Conservation (phyloP, 37 sponge, comb jelly and placozoan genomes). For the Agelas oroides region DNA sequence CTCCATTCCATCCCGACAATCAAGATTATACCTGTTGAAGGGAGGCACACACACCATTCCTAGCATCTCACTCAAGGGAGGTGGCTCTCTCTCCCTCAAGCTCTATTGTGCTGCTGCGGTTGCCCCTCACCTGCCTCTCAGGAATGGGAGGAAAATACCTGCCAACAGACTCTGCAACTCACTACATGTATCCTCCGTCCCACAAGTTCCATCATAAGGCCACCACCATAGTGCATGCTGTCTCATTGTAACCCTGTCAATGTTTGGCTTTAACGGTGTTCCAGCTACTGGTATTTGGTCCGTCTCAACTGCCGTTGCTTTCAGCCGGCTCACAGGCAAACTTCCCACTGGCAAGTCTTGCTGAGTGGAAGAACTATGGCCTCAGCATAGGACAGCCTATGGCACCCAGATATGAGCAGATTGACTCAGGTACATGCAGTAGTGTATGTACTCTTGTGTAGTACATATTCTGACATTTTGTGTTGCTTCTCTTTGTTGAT, state of each 20-base stretch:
- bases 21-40: slow-evolving; percentile 17
- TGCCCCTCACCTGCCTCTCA: slow-evolving; percentile 19
- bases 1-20: neutral
- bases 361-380: slow-evolving; percentile 58
- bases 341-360: slow-evolving; percentile 12
- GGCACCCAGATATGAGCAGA: too few species aligned
- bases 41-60: slow-evolving; percentile 22
- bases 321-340: neutral
- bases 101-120: slow-evolving; percentile 38
- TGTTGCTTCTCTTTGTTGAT: too few species aligned
- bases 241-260: too few species aligned
- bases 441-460: too few species aligned
- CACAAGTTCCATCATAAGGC: too few species aligned
- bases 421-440: too few species aligned
- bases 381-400: neutral
- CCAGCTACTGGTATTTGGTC: slow-evolving; percentile 52
- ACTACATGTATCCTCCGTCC: slow-evolving; percentile 51
- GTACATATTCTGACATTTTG: too few species aligned
- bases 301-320: slow-evolving; percentile 24
- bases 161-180: slow-evolving; percentile 36
- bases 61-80: neutral
- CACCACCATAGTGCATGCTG: too few species aligned
- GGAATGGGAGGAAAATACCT: slow-evolving; percentile 36
- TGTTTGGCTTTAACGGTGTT: neutral
- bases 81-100: slow-evolving; percentile 9